Evolutionary conservation across 2,797 vertebrate genomes (phyloP).

Genomic region (Luscinia luscinia): DNA sequence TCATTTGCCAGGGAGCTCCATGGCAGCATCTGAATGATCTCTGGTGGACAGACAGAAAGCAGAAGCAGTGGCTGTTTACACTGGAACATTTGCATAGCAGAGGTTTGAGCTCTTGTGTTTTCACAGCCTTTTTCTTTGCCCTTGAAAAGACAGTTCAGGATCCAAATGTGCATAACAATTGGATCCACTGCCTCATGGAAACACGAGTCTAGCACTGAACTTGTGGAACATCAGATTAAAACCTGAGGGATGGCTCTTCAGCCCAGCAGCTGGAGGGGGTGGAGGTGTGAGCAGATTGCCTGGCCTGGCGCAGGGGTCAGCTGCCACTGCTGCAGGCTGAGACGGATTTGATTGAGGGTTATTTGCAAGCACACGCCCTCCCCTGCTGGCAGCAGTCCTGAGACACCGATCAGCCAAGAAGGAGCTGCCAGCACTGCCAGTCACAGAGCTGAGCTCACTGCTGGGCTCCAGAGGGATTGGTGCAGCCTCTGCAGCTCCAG

Average conservation of each 20-base stretch:
- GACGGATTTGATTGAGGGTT: background rate
- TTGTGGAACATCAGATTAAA: background rate
- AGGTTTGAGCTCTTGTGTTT: background rate
- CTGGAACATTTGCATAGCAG: background rate
- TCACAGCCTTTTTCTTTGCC: background rate
- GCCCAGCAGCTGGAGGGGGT: background rate
- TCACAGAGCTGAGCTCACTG: background rate
- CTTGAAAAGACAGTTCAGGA: background rate
- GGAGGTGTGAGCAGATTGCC: fast-evolving
- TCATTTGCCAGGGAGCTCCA: background rate
- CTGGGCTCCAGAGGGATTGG: background rate
- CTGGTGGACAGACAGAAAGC: background rate
- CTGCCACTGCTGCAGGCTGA: background rate
- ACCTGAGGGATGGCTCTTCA: background rate
- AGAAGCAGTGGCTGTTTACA: background rate
- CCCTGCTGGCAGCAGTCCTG: background rate
- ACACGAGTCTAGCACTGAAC: background rate
- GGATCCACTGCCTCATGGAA: background rate
- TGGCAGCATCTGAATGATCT: background rate
- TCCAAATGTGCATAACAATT: fast-evolving
- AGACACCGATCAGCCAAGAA: background rate
- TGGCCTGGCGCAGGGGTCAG: background rate
- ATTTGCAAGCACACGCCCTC: background rate
- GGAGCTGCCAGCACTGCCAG: background rate
- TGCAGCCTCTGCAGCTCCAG: background rate